These are phyloP conservation scores for Rhinolophus ferrumequinum DNA, from an alignment of 2,113 vertebrate genomes.

Conservation along the genomic window DNA sequence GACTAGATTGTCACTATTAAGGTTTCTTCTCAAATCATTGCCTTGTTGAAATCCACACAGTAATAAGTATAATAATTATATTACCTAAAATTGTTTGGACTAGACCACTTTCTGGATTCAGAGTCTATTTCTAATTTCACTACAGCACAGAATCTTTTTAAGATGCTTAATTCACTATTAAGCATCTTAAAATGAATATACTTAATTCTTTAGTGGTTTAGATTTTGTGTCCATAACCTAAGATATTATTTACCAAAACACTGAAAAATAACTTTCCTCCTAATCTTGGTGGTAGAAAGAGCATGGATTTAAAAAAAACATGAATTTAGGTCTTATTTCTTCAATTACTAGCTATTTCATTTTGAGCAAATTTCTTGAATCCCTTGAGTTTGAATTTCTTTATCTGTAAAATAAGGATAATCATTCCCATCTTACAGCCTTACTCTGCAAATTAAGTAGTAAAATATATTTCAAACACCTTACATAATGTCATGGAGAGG, in stretches of 20 bases:
- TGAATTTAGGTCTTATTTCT: neutral
- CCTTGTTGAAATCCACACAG: conserved; percentile 4
- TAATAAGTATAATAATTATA: neutral
- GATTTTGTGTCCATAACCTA: neutral
- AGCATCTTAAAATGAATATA: neutral
- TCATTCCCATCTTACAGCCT: neutral
- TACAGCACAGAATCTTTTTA: neutral
- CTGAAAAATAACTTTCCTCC: neutral
- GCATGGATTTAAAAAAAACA: too few species aligned
- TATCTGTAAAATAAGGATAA: neutral
- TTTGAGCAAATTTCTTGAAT: neutral
- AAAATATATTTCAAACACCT: neutral
- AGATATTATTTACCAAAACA: neutral
- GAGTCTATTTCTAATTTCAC: neutral
- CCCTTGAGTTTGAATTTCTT: neutral
- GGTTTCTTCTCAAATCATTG: neutral
- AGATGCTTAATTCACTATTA: neutral
- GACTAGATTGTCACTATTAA: neutral
- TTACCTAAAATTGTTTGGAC: neutral
- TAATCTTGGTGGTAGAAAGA: neutral
- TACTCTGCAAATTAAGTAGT: neutral
- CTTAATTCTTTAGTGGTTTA: neutral
- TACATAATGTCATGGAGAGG: neutral
- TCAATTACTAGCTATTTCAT: neutral
- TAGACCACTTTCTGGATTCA: neutral